A percentile compares a stretch with the other conserved stretches of the same genome.
phyloP scores from a whole-genome alignment of 2,113 vertebrate species.

The Odontophorus gujanensis region DNA sequence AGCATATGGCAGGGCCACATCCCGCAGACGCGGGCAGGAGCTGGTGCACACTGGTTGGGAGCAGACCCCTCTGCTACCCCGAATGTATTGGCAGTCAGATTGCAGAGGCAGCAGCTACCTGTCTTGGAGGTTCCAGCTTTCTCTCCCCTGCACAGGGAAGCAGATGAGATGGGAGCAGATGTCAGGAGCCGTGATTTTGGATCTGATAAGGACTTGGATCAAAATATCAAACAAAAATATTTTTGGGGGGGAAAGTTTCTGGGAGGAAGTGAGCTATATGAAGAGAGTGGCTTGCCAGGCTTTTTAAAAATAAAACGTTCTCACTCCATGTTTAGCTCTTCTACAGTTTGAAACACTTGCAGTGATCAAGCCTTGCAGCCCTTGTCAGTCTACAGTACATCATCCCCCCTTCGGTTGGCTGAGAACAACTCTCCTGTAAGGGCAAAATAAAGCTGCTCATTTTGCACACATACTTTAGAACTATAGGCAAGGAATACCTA shows the following conservation, averaged over 20 bases:
- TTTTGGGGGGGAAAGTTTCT: slow-evolving; percentile 66
- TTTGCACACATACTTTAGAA: slow-evolving; percentile 47
- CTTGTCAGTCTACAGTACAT: slow-evolving; percentile 70
- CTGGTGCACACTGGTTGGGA: not conserved
- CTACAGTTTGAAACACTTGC: slow-evolving; percentile 59
- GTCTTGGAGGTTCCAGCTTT: slow-evolving; percentile 14
- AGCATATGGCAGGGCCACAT: slow-evolving; percentile 35
- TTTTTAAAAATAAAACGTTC: slow-evolving; percentile 73
- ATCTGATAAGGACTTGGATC: slow-evolving; percentile 58
- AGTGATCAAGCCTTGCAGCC: slow-evolving; percentile 55
- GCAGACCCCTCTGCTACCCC: not conserved
- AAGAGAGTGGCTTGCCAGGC: slow-evolving; percentile 64
- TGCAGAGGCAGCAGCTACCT: slow-evolving; percentile 49
- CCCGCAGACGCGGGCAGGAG: not conserved
- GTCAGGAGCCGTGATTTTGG: slow-evolving; percentile 47
- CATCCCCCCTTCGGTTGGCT: slow-evolving; percentile 45
- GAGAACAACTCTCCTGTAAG: slow-evolving; percentile 58
- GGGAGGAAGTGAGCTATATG: slow-evolving; percentile 66
- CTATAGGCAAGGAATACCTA: slow-evolving; percentile 64
- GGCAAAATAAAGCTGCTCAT: slow-evolving; percentile 64
- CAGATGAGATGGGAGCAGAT: slow-evolving; percentile 50
- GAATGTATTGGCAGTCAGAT: not conserved
- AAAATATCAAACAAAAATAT: slow-evolving; percentile 72
- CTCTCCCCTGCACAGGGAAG: not conserved
- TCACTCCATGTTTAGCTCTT: slow-evolving; percentile 66